A percentile compares a stretch with the other conserved stretches of the same genome.
Evolutionary conservation across 1,140 invertebrate species (phyloP).

Genomic region (Amyelois transitella): DNA sequence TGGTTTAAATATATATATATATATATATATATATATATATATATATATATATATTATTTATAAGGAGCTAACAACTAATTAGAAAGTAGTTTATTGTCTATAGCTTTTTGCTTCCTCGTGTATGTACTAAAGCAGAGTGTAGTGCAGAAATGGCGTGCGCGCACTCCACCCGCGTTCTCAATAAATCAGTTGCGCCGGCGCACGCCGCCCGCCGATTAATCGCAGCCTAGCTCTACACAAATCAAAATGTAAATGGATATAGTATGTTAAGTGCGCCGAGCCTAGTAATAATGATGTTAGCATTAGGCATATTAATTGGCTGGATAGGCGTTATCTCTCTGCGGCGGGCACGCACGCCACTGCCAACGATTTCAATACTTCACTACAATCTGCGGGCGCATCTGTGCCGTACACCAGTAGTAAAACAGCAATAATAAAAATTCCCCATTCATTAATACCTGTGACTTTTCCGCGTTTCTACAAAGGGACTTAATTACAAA

Average conservation of each 20-base stretch:
- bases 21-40: too few relatives aligned
- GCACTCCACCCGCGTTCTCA: constrained; percentile 23
- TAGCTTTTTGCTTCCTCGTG: constrained; percentile 9
- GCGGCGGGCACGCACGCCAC: constrained; percentile 43
- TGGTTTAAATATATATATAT: too few relatives aligned
- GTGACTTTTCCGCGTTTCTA: not conserved
- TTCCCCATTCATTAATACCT: not conserved
- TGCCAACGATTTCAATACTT: constrained; percentile 1
- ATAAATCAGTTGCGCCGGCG: constrained; percentile 63
- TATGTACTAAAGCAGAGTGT: constrained; percentile 14
- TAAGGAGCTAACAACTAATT: not conserved
- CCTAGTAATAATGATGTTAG: constrained; percentile 73
- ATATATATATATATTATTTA: not conserved
- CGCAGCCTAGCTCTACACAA: constrained; percentile 61
- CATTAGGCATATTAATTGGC: constrained; percentile 73
- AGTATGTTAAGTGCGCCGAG: constrained; percentile 68
- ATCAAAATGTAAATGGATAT: constrained; percentile 73
- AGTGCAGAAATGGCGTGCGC: constrained; percentile 13
- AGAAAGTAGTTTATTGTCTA: not conserved
- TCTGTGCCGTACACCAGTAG: not conserved
- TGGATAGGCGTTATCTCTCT: constrained; percentile 63
- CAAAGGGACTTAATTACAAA: constrained; percentile 6
- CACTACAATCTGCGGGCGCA: not conserved
- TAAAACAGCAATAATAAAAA: not conserved
- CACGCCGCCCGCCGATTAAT: constrained; percentile 66